Evolutionary conservation across 2,888 invertebrate species (phyloP).

Genomic region (Epiblema foenella): DNA sequence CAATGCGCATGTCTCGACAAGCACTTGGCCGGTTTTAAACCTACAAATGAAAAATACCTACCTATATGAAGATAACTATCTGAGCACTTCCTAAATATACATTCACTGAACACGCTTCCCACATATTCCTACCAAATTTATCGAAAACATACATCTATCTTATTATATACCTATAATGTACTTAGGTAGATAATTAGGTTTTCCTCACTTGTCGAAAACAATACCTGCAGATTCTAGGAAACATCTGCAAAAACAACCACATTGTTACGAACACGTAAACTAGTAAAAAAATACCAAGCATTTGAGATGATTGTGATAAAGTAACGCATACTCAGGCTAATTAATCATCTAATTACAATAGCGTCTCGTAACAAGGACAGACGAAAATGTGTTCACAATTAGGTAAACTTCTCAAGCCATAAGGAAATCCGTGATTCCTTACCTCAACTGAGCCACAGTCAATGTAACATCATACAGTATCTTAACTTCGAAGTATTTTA

Average conservation of each 20-base stretch:
- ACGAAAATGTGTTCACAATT: slow-evolving; percentile 26
- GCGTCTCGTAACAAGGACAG: slow-evolving; percentile 36
- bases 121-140: too few relatives aligned
- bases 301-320: slow-evolving; percentile 34
- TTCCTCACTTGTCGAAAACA: background rate
- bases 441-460: slow-evolving; percentile 17
- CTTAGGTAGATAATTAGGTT: background rate
- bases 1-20: too few relatives aligned
- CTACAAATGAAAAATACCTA: too few relatives aligned
- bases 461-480: slow-evolving; percentile 8
- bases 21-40: too few relatives aligned
- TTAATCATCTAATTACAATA: slow-evolving; percentile 43
- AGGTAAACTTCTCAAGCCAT: slow-evolving; percentile 33
- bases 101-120: too few relatives aligned
- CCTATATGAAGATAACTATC: too few relatives aligned
- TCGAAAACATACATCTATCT: too few relatives aligned
- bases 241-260: slow-evolving; percentile 28
- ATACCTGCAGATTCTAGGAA: slow-evolving; percentile 8
- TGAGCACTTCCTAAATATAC: too few relatives aligned
- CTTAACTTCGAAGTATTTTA: background rate
- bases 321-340: slow-evolving; percentile 36
- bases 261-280: slow-evolving; percentile 24
- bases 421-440: slow-evolving; percentile 44
- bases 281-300: slow-evolving; percentile 29
- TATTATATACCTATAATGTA: too few relatives aligned